A percentile compares a stretch with the other conserved stretches of the same genome.
Evolutionary conservation across 2,797 vertebrate species (phyloP).

Genomic region (Melopsittacus undulatus): DNA sequence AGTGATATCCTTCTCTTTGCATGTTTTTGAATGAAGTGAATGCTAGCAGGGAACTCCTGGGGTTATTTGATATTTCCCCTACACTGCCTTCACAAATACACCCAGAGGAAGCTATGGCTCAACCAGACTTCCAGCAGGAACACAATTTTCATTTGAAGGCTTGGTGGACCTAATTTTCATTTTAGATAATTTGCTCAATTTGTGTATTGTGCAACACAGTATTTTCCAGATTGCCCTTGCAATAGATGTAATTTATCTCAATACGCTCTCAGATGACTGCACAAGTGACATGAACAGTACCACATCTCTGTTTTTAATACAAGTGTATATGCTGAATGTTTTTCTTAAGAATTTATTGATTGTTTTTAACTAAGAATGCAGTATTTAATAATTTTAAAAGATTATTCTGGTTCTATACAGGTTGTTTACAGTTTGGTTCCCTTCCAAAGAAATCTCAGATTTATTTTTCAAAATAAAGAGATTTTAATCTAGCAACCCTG

Average conservation of each 20-base stretch:
- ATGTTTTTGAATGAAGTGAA: neutral
- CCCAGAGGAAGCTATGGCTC: neutral
- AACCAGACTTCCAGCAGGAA: neutral
- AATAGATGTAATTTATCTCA: slow-evolving; percentile 22
- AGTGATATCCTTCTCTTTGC: neutral
- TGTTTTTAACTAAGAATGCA: neutral
- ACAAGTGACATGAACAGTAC: neutral
- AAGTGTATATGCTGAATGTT: neutral
- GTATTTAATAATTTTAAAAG: neutral
- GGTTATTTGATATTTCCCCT: neutral
- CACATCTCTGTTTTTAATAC: neutral
- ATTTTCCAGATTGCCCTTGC: neutral
- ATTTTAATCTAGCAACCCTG: neutral
- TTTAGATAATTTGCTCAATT: neutral
- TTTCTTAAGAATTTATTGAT: neutral
- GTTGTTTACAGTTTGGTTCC: neutral
- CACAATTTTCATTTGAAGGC: neutral
- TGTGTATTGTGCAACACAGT: neutral
- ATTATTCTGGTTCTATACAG: neutral
- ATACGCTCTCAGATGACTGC: neutral
- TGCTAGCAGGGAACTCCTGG: neutral
- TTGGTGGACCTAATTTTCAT: neutral
- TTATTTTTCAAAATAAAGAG: neutral
- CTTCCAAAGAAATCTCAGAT: neutral
- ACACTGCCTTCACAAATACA: neutral